Percentiles rank a stretch among this genome's conserved stretches.
phyloP scores from a whole-genome alignment of 2,888 invertebrate species.

The Penaeus monodon region DNA sequence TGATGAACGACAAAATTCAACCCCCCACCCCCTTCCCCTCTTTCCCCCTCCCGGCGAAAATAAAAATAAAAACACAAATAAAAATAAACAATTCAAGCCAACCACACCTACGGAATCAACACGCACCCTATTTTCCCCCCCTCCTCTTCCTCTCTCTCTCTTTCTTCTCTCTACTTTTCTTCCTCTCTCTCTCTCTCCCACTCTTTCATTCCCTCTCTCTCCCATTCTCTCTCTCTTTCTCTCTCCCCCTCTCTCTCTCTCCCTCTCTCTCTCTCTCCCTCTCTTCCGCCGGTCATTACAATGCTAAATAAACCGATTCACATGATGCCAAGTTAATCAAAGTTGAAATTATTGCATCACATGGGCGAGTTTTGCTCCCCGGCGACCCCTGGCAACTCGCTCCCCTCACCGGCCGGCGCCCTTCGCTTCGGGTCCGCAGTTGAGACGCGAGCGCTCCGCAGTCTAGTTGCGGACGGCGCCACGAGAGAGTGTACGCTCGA shows the following conservation, averaged over 20 bases:
- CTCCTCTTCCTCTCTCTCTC: slow-evolving; percentile 5
- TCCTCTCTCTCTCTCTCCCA: not conserved
- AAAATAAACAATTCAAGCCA: too few relatives aligned
- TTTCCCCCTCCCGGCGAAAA: too few relatives aligned
- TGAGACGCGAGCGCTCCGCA: slow-evolving; percentile 8
- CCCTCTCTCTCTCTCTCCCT: not conserved
- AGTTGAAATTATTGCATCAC: slow-evolving; percentile 21
- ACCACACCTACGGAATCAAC: too few relatives aligned
- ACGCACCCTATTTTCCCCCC: too few relatives aligned
- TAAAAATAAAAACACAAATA: too few relatives aligned
- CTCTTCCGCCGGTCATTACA: slow-evolving; percentile 2
- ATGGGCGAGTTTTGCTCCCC: not conserved
- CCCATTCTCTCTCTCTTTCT: not conserved
- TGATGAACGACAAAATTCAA: too few relatives aligned
- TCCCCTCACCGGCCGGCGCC: not conserved
- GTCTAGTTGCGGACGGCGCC: slow-evolving; percentile 13
- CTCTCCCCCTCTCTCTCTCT: not conserved
- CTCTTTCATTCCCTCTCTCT: not conserved
- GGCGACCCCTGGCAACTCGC: slow-evolving; percentile 20
- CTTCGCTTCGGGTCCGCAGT: slow-evolving; percentile 19
- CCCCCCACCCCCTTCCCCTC: too few relatives aligned
- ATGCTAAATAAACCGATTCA: not conserved
- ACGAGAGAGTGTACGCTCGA: slow-evolving; percentile 3
- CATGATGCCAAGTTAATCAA: slow-evolving; percentile 20
- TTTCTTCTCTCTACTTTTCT: slow-evolving; percentile 16